Conservation (phyloP, 1,140 invertebrate species). For the Procambarus virginalis region DNA sequence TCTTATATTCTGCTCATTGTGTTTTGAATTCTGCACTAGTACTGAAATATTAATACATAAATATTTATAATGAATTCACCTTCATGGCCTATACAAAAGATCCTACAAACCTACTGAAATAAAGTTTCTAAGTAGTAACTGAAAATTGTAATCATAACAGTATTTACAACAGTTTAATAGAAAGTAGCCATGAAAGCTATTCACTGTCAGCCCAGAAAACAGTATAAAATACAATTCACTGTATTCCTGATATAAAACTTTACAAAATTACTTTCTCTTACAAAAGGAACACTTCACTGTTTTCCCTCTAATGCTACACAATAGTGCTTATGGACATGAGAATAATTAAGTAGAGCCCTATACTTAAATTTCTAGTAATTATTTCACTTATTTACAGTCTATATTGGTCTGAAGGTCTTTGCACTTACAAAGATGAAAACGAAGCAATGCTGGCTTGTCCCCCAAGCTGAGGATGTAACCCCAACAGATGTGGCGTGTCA, state of each 20-base stretch:
- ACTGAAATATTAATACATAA: constrained; percentile 52
- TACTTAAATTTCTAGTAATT: constrained; percentile 38
- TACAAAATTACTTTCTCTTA: constrained; percentile 67
- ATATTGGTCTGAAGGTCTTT: constrained; percentile 62
- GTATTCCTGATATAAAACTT: constrained; percentile 69
- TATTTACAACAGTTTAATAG: constrained; percentile 61
- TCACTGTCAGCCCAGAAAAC: constrained; percentile 60
- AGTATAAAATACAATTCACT: constrained; percentile 68
- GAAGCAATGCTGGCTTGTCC: constrained; percentile 33
- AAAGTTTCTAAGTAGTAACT: constrained; percentile 50
- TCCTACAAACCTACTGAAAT: constrained; percentile 46
- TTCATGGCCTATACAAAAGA: constrained; percentile 57
- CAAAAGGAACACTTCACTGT: constrained; percentile 56
- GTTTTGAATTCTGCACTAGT: constrained; percentile 43
- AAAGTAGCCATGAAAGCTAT: constrained; percentile 61
- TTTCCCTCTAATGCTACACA: constrained; percentile 54
- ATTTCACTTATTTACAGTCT: constrained; percentile 58
- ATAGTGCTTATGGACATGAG: constrained; percentile 62
- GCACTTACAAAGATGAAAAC: constrained; percentile 64
- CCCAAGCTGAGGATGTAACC: constrained; percentile 14
- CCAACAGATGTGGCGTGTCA: not conserved
- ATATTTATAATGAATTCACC: constrained; percentile 60
- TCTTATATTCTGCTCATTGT: constrained; percentile 22
- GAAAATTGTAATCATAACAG: constrained; percentile 50
- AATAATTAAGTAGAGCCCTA: constrained; percentile 63